Percentiles rank a stretch among this genome's conserved stretches.
Evolutionary conservation across 2,113 vertebrate species (phyloP).

Genomic region (Motacilla tschutschensis): DNA sequence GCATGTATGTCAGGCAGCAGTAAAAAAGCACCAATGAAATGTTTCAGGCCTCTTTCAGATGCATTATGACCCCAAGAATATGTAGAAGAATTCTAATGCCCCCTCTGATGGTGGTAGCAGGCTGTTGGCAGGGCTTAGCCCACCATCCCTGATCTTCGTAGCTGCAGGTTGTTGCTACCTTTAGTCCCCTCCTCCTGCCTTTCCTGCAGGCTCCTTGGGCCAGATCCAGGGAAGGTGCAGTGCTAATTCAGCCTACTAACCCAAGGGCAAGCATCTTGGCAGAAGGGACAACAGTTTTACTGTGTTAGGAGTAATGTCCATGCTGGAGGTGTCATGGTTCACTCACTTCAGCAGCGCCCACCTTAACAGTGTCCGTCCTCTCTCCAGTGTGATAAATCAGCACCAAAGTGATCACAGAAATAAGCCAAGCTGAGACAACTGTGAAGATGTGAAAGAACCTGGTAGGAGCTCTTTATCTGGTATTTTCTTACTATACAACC

Average conservation of each 20-base stretch:
- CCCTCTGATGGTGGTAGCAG: background rate
- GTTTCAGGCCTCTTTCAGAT: background rate
- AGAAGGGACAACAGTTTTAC: background rate
- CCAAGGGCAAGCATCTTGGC: background rate
- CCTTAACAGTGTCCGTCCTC: background rate
- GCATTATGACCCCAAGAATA: background rate
- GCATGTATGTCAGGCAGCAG: background rate
- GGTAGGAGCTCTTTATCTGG: background rate
- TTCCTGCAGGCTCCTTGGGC: background rate
- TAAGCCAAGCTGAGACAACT: background rate
- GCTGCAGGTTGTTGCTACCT: background rate
- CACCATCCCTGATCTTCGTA: rapidly evolving
- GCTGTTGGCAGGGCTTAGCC: background rate
- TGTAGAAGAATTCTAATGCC: background rate
- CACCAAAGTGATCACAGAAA: background rate
- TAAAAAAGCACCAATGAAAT: background rate
- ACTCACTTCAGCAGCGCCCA: rapidly evolving
- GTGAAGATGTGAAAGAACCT: background rate
- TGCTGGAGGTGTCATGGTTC: background rate
- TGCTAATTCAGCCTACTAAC: background rate
- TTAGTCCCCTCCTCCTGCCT: background rate
- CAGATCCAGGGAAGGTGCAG: background rate
- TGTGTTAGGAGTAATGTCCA: background rate
- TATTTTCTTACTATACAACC: background rate
- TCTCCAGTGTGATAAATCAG: background rate